Evolutionary conservation across 1,140 invertebrate species (phyloP).

Genomic region (Halesus radiatus): DNA sequence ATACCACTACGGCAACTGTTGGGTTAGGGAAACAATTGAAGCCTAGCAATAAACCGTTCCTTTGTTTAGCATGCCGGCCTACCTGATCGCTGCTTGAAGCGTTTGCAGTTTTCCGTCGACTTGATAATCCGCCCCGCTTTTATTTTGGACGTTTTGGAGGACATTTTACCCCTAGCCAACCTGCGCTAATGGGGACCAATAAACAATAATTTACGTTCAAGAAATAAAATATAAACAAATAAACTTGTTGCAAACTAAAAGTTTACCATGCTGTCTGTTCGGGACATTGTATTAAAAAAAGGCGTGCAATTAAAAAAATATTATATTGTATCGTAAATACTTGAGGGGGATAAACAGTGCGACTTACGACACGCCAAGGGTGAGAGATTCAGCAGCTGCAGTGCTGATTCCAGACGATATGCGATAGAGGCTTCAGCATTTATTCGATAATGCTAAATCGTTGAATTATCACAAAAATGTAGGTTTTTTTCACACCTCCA

Average conservation of each 20-base stretch:
- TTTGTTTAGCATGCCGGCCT: conserved; percentile 49
- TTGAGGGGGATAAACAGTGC: not conserved
- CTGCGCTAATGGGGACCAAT: conserved; percentile 50
- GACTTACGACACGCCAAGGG: conserved; percentile 28
- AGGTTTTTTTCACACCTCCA: conserved; percentile 11
- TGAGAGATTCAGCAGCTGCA: conserved; percentile 23
- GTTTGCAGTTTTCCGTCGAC: conserved; percentile 48
- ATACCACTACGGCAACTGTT: conserved; percentile 25
- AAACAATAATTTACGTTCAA: conserved; percentile 48
- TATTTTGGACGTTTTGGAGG: conserved; percentile 51
- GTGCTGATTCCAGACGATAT: conserved; percentile 21
- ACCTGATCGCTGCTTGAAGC: conserved; percentile 53
- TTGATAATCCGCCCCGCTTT: conserved; percentile 52
- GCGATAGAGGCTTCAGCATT: conserved; percentile 13
- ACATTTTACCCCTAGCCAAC: conserved; percentile 50
- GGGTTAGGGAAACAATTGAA: conserved; percentile 30
- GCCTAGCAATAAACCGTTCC: conserved; percentile 35
- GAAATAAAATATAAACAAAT: conserved; percentile 22
- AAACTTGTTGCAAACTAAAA: conserved; percentile 37
- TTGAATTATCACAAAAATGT: not conserved
- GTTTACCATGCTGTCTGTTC: conserved; percentile 34
- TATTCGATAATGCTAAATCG: not conserved
- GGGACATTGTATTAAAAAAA: conserved; percentile 30
- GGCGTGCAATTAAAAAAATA: conserved; percentile 19
- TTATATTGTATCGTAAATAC: conserved; percentile 18